Evolutionary conservation across 53 echinoderm and acorn worm species (phyloP).

Genomic region (Actinopyga echinites): DNA sequence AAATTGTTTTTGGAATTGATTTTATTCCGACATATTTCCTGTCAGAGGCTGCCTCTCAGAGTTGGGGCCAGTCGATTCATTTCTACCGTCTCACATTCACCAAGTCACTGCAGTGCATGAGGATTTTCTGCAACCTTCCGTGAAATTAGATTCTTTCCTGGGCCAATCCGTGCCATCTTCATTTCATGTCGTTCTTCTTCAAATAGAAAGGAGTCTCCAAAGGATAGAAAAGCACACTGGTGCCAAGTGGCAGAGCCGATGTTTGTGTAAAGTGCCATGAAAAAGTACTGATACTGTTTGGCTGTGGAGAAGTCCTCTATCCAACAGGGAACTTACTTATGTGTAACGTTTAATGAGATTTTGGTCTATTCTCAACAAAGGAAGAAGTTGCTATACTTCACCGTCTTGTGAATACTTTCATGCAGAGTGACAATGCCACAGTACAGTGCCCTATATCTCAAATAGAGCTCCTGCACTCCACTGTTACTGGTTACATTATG

Average conservation of each 20-base stretch:
- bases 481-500: too few species aligned
- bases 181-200: conserved; percentile 29
- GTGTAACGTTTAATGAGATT: too few species aligned
- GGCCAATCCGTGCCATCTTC: conserved; percentile 28
- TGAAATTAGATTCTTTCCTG: conserved; percentile 40
- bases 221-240: conserved; percentile 10
- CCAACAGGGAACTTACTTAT: too few species aligned
- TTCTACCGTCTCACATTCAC: conserved; percentile 26
- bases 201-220: conserved; percentile 8
- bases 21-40: conserved; percentile 34
- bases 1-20: conserved; percentile 42
- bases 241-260: neutral
- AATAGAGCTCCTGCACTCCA: too few species aligned
- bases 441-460: too few species aligned
- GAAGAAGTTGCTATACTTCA: too few species aligned
- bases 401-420: too few species aligned
- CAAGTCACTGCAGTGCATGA: conserved; percentile 19
- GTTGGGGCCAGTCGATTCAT: conserved; percentile 21
- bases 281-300: too few species aligned
- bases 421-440: too few species aligned
- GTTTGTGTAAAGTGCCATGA: neutral
- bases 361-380: too few species aligned
- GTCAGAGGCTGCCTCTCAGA: conserved; percentile 19
- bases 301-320: too few species aligned
- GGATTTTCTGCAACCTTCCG: conserved; percentile 40